A percentile compares a stretch with the other conserved stretches of the same genome.
Conservation (phyloP, 2,888 invertebrate species). For the Bugulina stolonifera region DNA sequence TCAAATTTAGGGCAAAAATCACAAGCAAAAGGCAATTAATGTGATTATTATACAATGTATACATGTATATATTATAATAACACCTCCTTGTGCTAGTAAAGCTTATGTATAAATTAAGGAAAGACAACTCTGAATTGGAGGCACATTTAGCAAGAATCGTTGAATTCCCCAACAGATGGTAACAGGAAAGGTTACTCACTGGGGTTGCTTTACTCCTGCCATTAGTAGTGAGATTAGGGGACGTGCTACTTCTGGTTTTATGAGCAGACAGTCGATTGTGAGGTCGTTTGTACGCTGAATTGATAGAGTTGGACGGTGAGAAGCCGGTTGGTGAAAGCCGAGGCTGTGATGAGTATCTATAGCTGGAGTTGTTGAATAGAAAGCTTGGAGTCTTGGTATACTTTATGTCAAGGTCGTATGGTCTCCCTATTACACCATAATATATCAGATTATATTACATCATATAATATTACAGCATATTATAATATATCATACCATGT, state of each 20-base stretch:
- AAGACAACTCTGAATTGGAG: no score
- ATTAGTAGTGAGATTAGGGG: neutral
- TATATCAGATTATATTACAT: no score
- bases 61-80: no score
- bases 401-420: neutral
- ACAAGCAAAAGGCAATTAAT: no score
- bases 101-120: no score
- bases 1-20: no score
- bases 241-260: constrained; percentile 4
- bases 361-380: neutral
- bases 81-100: no score
- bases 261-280: neutral
- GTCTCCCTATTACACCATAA: neutral
- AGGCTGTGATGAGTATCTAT: constrained; percentile 15
- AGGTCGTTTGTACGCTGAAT: constrained; percentile 6
- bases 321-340: constrained; percentile 15
- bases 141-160: no score
- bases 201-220: neutral
- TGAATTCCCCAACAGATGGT: no score
- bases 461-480: no score
- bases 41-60: no score
- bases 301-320: constrained; percentile 19
- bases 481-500: no score
- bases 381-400: constrained; percentile 20
- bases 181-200: neutral